phyloP scores from a whole-genome alignment of 2,113 vertebrate species.

The Orcinus orca region DNA sequence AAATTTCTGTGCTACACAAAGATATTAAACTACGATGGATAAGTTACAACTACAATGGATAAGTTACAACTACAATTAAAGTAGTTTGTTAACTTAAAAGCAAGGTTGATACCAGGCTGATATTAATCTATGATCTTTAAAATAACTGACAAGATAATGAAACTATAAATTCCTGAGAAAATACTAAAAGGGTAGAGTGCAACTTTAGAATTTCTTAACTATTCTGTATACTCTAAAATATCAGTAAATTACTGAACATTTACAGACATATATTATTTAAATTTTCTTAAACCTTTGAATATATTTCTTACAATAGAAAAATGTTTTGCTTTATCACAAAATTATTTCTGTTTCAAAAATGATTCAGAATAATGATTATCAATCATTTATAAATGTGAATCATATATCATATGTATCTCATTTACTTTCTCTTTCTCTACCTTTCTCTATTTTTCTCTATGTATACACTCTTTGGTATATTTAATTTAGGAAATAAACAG shows the following conservation, averaged over 20 bases:
- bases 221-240: neutral
- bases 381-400: neutral
- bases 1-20: conserved; percentile 29
- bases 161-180: conserved; percentile 13
- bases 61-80: conserved; percentile 27
- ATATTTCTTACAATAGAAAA: neutral
- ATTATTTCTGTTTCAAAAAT: neutral
- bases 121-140: conserved; percentile 13
- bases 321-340: neutral
- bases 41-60: neutral
- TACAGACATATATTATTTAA: neutral
- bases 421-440: neutral
- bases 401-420: neutral
- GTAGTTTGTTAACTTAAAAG: conserved; percentile 34
- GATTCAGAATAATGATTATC: neutral
- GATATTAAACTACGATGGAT: neutral
- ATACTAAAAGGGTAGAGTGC: neutral
- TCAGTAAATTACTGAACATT: neutral
- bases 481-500: neutral
- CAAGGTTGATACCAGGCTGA: neutral
- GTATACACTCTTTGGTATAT: neutral
- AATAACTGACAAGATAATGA: neutral
- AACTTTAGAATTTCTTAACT: neutral
- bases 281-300: neutral
- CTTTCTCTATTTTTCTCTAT: neutral